Evolutionary conservation across 2,888 invertebrate species (phyloP), one percentile per base, ranked within the genome.

Genomic region (Hyles lineata): DNA sequence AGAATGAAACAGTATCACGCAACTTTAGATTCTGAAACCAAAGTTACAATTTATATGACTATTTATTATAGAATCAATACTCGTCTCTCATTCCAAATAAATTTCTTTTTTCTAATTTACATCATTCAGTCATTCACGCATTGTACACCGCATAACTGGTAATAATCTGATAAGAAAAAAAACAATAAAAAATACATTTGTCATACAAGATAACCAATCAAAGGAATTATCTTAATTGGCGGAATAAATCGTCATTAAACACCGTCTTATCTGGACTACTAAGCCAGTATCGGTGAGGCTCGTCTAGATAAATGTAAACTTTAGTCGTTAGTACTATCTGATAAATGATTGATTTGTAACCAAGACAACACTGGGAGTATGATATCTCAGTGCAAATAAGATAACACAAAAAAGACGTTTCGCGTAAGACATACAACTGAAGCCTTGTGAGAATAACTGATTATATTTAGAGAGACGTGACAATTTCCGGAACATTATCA

Each of bases 261-360:
- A 43, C 67, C 9, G 52, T 62, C 55, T 73, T 74, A 73, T 73
- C 35, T 61, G 75, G 74, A 74, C 35, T 71, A 60, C 60, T 67
- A 43, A 71, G 43, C 19, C 55, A 55, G 23, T 43, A 23, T 60
- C 32, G 23, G 25, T 23, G 59, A 60, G 32, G 77, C 77, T 76
- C 77, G 78, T 77, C 74, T 73, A 77, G 79, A 79, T 79, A 76
- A 80, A 76, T 73, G 72, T 69, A 72, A 70, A 72, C 75, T 76
- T 73, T 72, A 15, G 15, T 43, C 23, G 50, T 59, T 60, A 60
- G 43, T 55, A 43, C 25, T 70, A 70, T 55, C 58, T 73, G 73
- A 81, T 74, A 70, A 70, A 73, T 72, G 9, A 63, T 71, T 73
- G 70, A 73, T 61, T 63, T 32, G 52, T 70, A 71, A 55, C 70